Percentiles rank a stretch among this genome's conserved stretches.
Conservation (phyloP, 2,888 invertebrate species). For the Lycia hirtaria region DNA sequence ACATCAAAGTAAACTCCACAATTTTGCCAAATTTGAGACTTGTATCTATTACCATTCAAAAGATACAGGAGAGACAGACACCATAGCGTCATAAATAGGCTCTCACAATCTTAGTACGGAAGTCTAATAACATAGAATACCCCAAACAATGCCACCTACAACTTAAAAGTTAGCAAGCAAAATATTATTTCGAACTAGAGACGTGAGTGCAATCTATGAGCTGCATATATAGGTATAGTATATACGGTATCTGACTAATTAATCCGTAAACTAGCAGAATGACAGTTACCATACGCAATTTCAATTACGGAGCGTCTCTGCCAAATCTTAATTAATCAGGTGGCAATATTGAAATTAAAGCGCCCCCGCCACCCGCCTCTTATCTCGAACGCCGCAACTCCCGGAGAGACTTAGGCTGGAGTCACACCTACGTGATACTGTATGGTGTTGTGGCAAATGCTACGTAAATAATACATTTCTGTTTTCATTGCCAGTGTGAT, state of each 20-base stretch:
- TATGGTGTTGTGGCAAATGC: not conserved
- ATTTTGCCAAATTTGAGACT: no score
- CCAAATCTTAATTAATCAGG: conserved; percentile 46
- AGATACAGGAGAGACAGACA: no score
- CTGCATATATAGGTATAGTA: not conserved
- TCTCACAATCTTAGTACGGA: no score
- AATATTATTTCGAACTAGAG: no score
- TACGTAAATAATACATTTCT: not conserved
- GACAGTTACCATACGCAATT: conserved; percentile 28
- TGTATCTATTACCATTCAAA: no score
- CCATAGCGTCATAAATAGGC: no score
- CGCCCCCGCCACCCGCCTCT: conserved; percentile 25
- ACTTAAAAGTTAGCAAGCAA: no score
- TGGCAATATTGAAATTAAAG: conserved; percentile 44
- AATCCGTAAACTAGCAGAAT: conserved; percentile 20
- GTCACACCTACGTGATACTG: not conserved
- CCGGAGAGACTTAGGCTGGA: not conserved
- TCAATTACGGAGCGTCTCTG: conserved; percentile 27
- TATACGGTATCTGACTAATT: conserved; percentile 11
- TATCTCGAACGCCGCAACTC: conserved; percentile 38
- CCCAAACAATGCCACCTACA: no score
- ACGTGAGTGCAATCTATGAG: no score
- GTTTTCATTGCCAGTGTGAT: no score
- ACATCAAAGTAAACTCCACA: no score
- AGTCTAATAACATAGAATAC: no score